Base-by-base conservation (phyloP, 2,888 invertebrate species). In the Diplazon laetatorius region DNA sequence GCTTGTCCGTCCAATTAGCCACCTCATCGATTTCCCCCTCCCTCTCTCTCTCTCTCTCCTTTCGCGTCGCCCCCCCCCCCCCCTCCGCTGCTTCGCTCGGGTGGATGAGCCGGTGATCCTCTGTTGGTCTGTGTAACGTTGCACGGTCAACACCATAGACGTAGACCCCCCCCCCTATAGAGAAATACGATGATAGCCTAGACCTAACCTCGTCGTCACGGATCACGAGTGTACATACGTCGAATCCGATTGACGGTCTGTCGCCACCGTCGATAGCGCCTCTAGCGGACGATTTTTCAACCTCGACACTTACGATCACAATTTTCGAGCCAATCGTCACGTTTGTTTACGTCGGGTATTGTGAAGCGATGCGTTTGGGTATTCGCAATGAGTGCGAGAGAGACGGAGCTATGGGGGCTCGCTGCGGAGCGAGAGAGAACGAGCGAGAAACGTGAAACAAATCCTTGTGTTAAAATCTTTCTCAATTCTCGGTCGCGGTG, bases 1-100 rank as follows among this genome's bases (percentile, higher is more conserved):
- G 82, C 83, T 83, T 85, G 85, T 86, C 85, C 80, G 82, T 84
- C 83, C 87, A 87, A 88, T 87, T 86, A 86, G 84, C 82, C 79
- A 78, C 68, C 83, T 85, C 85, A 87, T 87, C 86, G 86, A 84
- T 87, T 85, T 85, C 82, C 81, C 48, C 66, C 46, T 62, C 62
- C 9, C 22, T 60, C 60, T 14, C 14, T 10, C 25, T 46, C 46
- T 14, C n/a, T n/a, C n/a, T n/a, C n/a, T n/a, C n/a, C n/a, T n/a
- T n/a, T n/a, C n/a, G n/a, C n/a, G n/a, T n/a, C n/a, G n/a, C n/a
- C n/a, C n/a, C n/a, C n/a, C n/a, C n/a, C n/a, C n/a, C n/a, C n/a
- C n/a, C n/a, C n/a, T n/a, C 30, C 6, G 30, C 30, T 30, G 30
- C 30, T 30, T n/a, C n/a, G 22, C 44, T 2, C n/a, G 2, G 12